These are phyloP conservation scores for Limnothrissa miodon DNA, from an alignment of 2,113 vertebrate species.

Conservation along the genomic window DNA sequence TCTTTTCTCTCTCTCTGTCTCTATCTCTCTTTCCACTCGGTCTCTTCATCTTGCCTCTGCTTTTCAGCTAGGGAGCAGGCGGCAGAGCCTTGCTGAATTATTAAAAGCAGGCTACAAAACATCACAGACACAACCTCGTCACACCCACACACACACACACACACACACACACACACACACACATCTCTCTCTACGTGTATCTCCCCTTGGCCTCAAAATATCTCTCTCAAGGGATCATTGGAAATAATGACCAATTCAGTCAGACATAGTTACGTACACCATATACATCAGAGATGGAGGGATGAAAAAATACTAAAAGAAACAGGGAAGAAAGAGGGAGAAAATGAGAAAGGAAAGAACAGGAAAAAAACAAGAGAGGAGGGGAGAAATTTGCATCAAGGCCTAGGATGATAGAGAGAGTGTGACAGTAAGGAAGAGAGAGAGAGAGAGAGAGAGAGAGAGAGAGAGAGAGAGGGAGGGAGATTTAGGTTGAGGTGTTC, in stretches of 20 bases:
- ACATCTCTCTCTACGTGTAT: not conserved
- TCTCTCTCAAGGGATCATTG: constrained; percentile 31
- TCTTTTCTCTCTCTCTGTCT: not conserved
- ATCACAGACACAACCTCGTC: constrained; percentile 18
- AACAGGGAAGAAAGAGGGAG: not conserved
- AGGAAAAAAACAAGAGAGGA: not conserved
- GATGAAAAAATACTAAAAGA: not conserved
- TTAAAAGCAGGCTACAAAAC: constrained; percentile 30
- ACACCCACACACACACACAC: not conserved
- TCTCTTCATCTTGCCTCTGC: not conserved
- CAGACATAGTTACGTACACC: constrained; percentile 32
- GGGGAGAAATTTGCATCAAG: not conserved
- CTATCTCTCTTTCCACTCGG: not conserved
- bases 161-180: not conserved
- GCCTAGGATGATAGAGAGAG: too few species aligned
- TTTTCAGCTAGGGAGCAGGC: constrained; percentile 10
- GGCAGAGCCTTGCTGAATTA: constrained; percentile 43
- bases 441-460: not conserved
- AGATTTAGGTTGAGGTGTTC: constrained; percentile 1
- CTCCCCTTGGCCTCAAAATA: constrained; percentile 7
- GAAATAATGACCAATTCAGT: constrained; percentile 46
- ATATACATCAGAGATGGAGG: constrained; percentile 17
- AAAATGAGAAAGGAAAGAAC: too few species aligned
- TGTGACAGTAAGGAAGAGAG: too few species aligned
- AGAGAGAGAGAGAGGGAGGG: not conserved